Percentiles rank a stretch among this genome's conserved stretches.
These are phyloP conservation scores for Cnemophilus loriae DNA, from an alignment of 2,113 vertebrate genomes.

Conservation along the genomic window DNA sequence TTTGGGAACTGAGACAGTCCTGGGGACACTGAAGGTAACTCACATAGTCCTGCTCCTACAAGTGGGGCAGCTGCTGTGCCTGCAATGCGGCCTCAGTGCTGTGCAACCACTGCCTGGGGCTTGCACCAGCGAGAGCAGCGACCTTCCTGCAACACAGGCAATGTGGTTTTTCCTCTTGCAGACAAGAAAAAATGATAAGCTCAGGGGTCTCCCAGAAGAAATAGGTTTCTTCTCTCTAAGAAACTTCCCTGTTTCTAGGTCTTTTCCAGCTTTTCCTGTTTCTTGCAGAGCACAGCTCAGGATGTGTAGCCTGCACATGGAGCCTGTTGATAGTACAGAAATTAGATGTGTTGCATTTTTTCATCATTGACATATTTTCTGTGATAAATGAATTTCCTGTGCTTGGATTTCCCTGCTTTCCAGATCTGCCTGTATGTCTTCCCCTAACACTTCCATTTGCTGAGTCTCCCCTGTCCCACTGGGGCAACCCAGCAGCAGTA, in stretches of 20 bases:
- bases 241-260: neutral
- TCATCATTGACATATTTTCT: neutral
- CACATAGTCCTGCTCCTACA: neutral
- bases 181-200: neutral
- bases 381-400: neutral
- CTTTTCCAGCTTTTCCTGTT: neutral
- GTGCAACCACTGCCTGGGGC: neutral
- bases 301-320: no score
- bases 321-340: neutral
- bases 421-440: neutral
- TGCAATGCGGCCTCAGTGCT: rapidly evolving
- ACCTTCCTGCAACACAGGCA: rapidly evolving
- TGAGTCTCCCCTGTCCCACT: neutral
- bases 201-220: neutral
- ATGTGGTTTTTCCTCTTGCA: neutral
- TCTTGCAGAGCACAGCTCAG: neutral
- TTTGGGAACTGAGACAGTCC: neutral
- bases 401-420: neutral
- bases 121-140: neutral
- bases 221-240: neutral
- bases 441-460: neutral
- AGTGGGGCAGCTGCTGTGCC: neutral
- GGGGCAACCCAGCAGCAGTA: neutral
- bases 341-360: neutral
- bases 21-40: neutral